Evolutionary conservation across 1,140 invertebrate species (phyloP).

Genomic region (Cydia strobilella): DNA sequence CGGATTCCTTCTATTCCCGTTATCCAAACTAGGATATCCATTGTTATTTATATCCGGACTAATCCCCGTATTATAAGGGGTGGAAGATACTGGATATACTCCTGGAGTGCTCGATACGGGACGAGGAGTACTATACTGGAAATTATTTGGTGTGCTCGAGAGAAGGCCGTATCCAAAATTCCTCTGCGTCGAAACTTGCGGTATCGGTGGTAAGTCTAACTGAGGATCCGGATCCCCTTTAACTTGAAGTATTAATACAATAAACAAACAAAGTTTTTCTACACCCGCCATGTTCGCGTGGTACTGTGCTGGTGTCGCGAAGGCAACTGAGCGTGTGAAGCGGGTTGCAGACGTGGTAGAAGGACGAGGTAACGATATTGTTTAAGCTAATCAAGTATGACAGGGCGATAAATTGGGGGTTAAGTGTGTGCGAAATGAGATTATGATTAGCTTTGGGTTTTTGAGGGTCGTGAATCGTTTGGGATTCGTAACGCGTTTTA

Average conservation of each 20-base stretch:
- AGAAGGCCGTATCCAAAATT: conserved; percentile 62
- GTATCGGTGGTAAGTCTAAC: conserved; percentile 77
- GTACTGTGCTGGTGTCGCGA: conserved; percentile 32
- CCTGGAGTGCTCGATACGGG: conserved; percentile 58
- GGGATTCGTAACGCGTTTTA: not conserved
- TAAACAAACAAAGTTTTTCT: conserved; percentile 52
- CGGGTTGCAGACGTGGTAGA: conserved; percentile 47
- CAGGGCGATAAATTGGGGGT: conserved; percentile 22
- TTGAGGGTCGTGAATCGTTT: not conserved
- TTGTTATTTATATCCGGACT: conserved; percentile 77
- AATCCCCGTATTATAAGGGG: conserved; percentile 61
- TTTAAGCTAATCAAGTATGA: not conserved
- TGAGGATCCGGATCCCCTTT: conserved; percentile 70
- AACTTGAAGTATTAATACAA: conserved; percentile 49
- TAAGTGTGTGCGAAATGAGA: conserved; percentile 13
- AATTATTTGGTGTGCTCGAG: conserved; percentile 62
- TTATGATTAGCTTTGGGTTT: not conserved
- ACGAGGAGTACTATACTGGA: conserved; percentile 63
- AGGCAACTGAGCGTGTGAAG: conserved; percentile 67
- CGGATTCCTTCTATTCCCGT: conserved; percentile 56
- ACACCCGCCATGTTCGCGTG: conserved; percentile 59
- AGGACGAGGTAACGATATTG: conserved; percentile 15
- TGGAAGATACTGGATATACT: conserved; percentile 66
- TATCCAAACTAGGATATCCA: conserved; percentile 67
- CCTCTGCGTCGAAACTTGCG: conserved; percentile 64